Base-by-base conservation (phyloP, 2,113 vertebrate genomes). In the Ivindomyrus marchei region DNA sequence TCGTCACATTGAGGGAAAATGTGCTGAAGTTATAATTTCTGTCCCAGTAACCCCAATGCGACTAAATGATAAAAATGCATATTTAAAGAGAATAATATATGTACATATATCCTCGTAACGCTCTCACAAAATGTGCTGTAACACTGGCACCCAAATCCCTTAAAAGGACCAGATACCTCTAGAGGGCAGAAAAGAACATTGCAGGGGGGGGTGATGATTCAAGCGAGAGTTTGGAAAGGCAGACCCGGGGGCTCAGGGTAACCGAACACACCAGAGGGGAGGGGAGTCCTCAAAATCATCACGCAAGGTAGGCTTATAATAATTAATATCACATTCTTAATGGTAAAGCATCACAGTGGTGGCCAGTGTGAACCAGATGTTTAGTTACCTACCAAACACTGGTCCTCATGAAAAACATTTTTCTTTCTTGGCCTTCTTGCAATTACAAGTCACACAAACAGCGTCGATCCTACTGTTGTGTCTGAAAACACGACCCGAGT, bases 51-150 rank as follows among this genome's bases (percentile, higher is more conserved):
- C 91, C 94, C 94, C 93, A 94, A 93, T 91, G 92, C 93, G 93
- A 94, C 95, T 94, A 94, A 94, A 95, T 96, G 95, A 96, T 96
- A 96, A 95, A 96, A 96, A 95, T 94, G 94, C 93, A 94, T 93
- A 94, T 91, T 58, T 88, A 62, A 45, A 93, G 93, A 94, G 94
- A 96, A 94, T 94, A 94, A 94, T 93, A 94, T 95, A 94, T 96
- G 94, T 94, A 93, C 93, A 94, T 47, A 49, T 47, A 49, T 96
- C 95, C 94, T 94, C 88, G 92, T 85, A 91, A 95, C 93, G 92
- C 90, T 90, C 90, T 91, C 90, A 85, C 93, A 90, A 93, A 93
- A 93, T 92, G 93, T 93, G 91, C 93, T 94, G 93, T 94, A 93
- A 93, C 92, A 62, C 92, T 93, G 93, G 91, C 91, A 85, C 93